These are phyloP conservation scores for Plemyria rubiginata DNA, from an alignment of 2,888 invertebrate species.

Conservation along the genomic window DNA sequence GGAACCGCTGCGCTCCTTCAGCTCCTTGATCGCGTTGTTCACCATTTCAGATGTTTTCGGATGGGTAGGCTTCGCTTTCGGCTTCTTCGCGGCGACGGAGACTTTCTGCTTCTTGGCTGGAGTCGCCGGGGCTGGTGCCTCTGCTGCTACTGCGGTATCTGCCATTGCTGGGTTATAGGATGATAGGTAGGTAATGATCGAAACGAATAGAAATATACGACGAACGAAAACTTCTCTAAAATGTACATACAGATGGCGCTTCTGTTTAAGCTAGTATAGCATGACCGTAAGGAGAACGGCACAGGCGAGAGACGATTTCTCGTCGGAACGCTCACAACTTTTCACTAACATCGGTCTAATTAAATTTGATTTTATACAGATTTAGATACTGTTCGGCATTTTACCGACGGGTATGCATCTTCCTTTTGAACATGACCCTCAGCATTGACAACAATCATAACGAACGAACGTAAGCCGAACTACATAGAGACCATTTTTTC, in stretches of 20 bases:
- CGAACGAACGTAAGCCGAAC: not conserved
- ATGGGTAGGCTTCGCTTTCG: too few species aligned
- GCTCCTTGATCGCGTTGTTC: too few species aligned
- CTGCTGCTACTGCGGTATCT: too few species aligned
- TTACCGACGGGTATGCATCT: not conserved
- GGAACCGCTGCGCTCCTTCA: too few species aligned
- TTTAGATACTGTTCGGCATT: constrained; percentile 18
- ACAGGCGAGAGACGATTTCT: constrained; percentile 25
- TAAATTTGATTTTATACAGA: constrained; percentile 22
- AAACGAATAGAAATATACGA: too few species aligned
- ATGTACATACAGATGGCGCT: not conserved
- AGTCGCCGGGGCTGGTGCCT: too few species aligned
- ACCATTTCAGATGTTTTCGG: too few species aligned
- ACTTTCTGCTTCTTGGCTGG: too few species aligned
- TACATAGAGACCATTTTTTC: not conserved
- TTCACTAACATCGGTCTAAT: constrained; percentile 78
- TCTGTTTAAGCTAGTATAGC: constrained; percentile 48
- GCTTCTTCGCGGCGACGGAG: too few species aligned
- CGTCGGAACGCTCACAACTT: constrained; percentile 26
- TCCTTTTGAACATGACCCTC: constrained; percentile 1
- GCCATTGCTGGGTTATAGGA: too few species aligned
- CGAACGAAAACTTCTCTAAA: too few species aligned
- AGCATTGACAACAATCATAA: not conserved
- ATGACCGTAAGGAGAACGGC: constrained; percentile 8
- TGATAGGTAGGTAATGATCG: too few species aligned